Base-by-base conservation (phyloP, 2,113 vertebrate species). In the Aspidoscelis tigris region DNA sequence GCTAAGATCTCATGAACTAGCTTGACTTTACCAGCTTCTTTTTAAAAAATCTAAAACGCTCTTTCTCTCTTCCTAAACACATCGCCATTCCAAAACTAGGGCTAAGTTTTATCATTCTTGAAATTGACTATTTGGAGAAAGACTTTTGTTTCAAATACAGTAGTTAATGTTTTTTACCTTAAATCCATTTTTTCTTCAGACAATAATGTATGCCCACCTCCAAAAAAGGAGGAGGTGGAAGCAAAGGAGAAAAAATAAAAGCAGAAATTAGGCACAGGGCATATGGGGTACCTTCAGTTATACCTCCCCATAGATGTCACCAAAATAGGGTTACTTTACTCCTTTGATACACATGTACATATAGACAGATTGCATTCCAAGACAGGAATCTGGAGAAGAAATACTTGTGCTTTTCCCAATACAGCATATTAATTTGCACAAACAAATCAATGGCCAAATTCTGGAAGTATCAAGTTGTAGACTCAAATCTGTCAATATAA, bases 381-480 rank as follows among this genome's bases (percentile, higher is more conserved):
- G 79, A 88, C 81, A 84, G 88, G 78, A 88, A 86, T 77, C 76
- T 89, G 90, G 91, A 87, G 91, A 88, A 90, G 89, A 92, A 92
- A 78, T 86, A 92, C 91, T 94, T 90, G 91, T 92, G 91, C 2
- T 92, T 94, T 93, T 86, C 88, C 92, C 88, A 87, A 86, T 87
- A 90, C 90, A 92, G 92, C 92, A 87, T 87, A 81, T 80, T 92
- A 90, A 89, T 88, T 89, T 91, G 86, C 90, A 93, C 82, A 90
- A 92, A 92, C 88, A 68, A 83, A 68, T 87, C 88, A 89, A 77
- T 55, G 41, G 92, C 85, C 88, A 91, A 81, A 91, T 93, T 92
- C 92, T 87, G 69, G 68, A 0, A 91, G 88, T 88, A 90, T 92
- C 90, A 89, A 90, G 81, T 89, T 9, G 39, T 84, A 84, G 91